Base-by-base conservation (phyloP, 1,140 invertebrate species). In the Drosophila athabasca region DNA sequence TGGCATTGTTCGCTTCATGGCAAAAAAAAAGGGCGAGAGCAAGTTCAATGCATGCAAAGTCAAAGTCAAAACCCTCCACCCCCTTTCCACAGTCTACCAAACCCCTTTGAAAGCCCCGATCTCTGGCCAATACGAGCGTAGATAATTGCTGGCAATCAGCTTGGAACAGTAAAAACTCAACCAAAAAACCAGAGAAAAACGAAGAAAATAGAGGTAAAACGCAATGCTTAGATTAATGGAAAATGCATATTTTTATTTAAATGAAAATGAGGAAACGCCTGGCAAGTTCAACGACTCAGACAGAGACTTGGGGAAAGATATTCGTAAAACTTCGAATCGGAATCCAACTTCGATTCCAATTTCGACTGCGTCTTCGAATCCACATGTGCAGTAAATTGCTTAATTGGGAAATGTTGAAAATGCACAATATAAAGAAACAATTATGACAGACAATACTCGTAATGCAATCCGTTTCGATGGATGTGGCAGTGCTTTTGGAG, bases 381-480 rank as follows among this genome's bases (percentile, higher is more conserved):
- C 29, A 52, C 53, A 74, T 75, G 70, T 71, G 48, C 53, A 55
- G 57, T 59, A 71, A 82, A 82, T 85, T 85, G 81, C 81, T 87
- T 78, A 82, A 85, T 87, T 85, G 66, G 60, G 59, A 85, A 81
- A 81, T 77, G 71, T 79, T 57, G 81, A 88, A 85, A 80, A 85
- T 31, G 43, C 17, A 53, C 31, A 58, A 58, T 65, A 73, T 65
- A 67, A 55, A 76, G 77, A 81, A 78, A 88, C 67, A 87, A 85
- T 82, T 82, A 82, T 64, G 54, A 61, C 78, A 79, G 65, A 76
- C 65, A 84, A 80, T 75, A 73, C 79, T 73, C 67, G 59, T 62
- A 66, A 62, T 69, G 66, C 58, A 82, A 72, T 68, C 59, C n/a
- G 15, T 24, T 8, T 9, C 60, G 17, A 45, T 31, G 41, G 49